These are phyloP conservation scores for Hippopotamyrus pictus DNA, from an alignment of 2,797 vertebrate species.

Conservation along the genomic window DNA sequence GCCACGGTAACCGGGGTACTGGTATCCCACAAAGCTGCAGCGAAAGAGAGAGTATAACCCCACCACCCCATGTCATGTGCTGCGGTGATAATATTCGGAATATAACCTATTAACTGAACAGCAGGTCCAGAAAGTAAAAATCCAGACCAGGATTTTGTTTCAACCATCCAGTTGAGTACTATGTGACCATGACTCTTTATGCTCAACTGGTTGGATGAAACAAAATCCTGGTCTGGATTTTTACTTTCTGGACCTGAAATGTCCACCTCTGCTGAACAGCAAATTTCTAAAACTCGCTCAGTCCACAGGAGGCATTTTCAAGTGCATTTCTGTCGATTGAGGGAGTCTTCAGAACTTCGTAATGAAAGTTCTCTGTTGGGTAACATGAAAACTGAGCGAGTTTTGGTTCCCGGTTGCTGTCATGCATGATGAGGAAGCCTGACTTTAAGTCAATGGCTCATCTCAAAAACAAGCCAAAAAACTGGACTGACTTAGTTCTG, in stretches of 20 bases:
- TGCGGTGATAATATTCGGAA: background rate
- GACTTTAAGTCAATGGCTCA: background rate
- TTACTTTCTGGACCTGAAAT: too few relatives aligned
- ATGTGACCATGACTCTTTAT: too few relatives aligned
- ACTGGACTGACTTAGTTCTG: background rate
- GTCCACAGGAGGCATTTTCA: background rate
- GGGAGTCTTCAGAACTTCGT: background rate
- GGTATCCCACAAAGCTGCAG: slow-evolving; percentile 62
- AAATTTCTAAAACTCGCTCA: background rate
- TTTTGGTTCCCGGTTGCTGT: background rate
- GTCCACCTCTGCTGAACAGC: background rate
- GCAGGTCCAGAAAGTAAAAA: background rate
- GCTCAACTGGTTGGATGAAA: too few relatives aligned
- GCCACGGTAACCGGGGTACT: slow-evolving; percentile 67
- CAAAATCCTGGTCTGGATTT: too few relatives aligned
- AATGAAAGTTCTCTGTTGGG: background rate
- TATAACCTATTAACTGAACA: background rate
- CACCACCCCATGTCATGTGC: background rate
- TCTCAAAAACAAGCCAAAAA: background rate
- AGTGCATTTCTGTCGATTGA: background rate
- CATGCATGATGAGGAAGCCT: background rate
- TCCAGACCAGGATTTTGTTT: too few relatives aligned
- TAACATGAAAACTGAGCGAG: background rate
- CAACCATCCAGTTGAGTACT: too few relatives aligned
- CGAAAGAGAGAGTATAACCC: background rate